Base-by-base conservation (phyloP, 2,113 vertebrate genomes). In the Eidolon helvum region DNA sequence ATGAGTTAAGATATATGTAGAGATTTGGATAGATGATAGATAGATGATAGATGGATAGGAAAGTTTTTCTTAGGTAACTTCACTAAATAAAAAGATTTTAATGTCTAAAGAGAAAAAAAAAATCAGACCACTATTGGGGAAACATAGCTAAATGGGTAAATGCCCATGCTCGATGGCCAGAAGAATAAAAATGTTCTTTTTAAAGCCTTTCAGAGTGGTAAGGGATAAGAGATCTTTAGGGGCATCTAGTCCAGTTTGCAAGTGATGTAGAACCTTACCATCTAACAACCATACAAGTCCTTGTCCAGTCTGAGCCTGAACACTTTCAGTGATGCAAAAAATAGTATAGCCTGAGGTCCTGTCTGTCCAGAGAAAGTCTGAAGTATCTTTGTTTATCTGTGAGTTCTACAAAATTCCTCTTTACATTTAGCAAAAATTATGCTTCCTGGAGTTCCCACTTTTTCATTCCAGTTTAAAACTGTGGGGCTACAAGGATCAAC, bases 351-450 rank as follows among this genome's bases (percentile, higher is more conserved):
- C 35, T 19, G 28, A 84, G 28, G 28, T 35, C 63, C 21, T 33
- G 16, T 5, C 26, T 93, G 50, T n/a, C 38, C 7, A 24, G 48
- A 57, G 92, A 15, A 57, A 59, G 28, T 35, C 7, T 66, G 40
- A 59, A 2, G 43, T 91, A 22, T n/a, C 19, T 89, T 61, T 53
- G 57, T 43, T 95, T 40, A 88, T 30, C 65, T 92, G 10, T 30
- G 16, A 61, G 15, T 48, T 9, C 30, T 43, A 71, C 24, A 87
- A 96, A 90, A 92, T 90, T 69, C 66, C 53, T 90, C 79, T 90
- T 91, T 84, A 90, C 30, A 38, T 87, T 87, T 84, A 96, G 35
- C 40, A 87, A 68, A 90, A 96, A 87, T 50, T 75, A 61, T 84
- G 6, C 5, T 78, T 45, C 66, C 61, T 77, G n/a, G 75, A 87